A percentile compares a stretch with the other conserved stretches of the same genome.
These are phyloP conservation scores for Nephrotoma flavescens DNA, from an alignment of 2,888 invertebrate genomes.

Conservation along the genomic window DNA sequence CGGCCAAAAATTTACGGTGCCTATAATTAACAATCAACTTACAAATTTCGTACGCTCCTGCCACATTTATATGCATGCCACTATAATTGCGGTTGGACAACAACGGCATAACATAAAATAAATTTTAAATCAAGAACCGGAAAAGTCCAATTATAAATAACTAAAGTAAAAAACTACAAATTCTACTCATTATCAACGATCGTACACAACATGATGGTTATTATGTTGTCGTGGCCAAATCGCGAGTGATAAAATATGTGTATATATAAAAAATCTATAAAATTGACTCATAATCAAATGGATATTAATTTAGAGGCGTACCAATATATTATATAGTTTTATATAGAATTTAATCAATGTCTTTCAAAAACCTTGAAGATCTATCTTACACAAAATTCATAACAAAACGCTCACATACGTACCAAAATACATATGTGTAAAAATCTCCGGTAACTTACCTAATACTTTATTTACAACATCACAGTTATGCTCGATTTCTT, in stretches of 20 bases:
- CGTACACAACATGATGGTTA: background rate
- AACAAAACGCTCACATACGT: background rate
- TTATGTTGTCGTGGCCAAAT: background rate
- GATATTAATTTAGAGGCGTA: background rate
- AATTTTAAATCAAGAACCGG: background rate
- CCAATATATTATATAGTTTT: background rate
- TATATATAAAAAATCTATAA: background rate
- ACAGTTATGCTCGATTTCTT: constrained; percentile 99
- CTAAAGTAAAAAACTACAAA: background rate
- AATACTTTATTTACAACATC: constrained; percentile 97
- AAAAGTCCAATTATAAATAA: background rate
- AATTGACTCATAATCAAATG: background rate
- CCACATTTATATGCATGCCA: no score
- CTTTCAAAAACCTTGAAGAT: background rate
- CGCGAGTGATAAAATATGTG: background rate
- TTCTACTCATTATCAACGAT: background rate
- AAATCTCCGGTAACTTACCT: constrained; percentile 39
- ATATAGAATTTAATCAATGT: background rate
- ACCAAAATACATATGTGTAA: background rate
- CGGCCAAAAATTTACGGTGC: no score
- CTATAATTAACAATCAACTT: no score
- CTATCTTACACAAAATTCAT: background rate
- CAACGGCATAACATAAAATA: background rate
- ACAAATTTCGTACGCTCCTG: no score
- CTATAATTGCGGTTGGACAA: background rate